Percentiles rank a stretch among this genome's conserved stretches.
Evolutionary conservation across 2,113 vertebrate species (phyloP).

Genomic region (Rutilus rutilus): DNA sequence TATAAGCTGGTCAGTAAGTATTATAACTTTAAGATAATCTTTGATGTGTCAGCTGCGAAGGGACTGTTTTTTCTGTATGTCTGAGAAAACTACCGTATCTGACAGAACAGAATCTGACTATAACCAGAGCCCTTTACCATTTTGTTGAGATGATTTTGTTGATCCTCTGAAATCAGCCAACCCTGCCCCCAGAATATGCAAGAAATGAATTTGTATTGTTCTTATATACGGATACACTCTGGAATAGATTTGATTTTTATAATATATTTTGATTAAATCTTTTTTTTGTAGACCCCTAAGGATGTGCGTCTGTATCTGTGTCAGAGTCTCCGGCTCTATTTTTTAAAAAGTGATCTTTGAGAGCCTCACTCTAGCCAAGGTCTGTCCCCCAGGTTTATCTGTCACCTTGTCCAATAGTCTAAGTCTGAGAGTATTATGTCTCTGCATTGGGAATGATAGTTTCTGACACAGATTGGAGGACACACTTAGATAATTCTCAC

Average conservation of each 20-base stretch:
- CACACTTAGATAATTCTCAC: constrained; percentile 29
- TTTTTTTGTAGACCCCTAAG: background rate
- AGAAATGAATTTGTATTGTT: background rate
- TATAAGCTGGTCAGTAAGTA: no score
- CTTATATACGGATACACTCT: background rate
- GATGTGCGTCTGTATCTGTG: background rate
- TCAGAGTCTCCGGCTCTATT: background rate
- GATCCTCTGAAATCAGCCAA: background rate
- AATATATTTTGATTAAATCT: background rate
- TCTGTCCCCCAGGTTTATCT: constrained; percentile 53
- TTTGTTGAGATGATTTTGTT: background rate
- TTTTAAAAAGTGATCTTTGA: background rate
- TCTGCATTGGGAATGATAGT: constrained; percentile 45
- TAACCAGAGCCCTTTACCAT: background rate
- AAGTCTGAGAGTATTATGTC: constrained; percentile 59
- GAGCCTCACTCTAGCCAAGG: constrained; percentile 23
- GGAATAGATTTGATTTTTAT: background rate
- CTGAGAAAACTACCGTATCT: no score
- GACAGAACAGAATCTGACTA: background rate
- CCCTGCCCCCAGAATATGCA: background rate
- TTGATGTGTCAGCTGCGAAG: no score
- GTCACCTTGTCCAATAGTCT: constrained; percentile 46
- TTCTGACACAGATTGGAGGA: constrained; percentile 38
- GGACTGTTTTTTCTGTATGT: no score
- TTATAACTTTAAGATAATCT: no score